These are phyloP conservation scores for Sminthopsis crassicaudata DNA, from an alignment of 2,113 vertebrate species.

Conservation along the genomic window DNA sequence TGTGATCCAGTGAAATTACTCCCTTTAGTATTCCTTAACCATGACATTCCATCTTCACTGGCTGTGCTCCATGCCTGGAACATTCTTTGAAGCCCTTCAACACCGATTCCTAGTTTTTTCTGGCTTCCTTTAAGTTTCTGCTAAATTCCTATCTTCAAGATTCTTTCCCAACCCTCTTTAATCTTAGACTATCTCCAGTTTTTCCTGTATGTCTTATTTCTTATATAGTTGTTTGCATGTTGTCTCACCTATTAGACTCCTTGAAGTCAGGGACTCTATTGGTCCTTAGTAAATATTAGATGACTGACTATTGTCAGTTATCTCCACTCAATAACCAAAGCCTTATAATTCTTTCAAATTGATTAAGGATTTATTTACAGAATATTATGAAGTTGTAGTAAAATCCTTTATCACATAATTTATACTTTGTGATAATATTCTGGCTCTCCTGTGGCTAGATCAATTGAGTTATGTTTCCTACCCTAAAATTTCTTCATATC, in stretches of 20 bases:
- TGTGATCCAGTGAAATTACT: not conserved
- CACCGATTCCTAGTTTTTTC: not conserved
- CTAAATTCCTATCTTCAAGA: not conserved
- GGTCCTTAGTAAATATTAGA: not conserved
- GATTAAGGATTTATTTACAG: not conserved
- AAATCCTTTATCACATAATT: not conserved
- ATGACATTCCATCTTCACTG: not conserved
- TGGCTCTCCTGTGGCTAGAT: not conserved
- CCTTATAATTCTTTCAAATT: not conserved
- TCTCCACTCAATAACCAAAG: not conserved
- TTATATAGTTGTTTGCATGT: not conserved
- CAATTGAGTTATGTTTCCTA: not conserved
- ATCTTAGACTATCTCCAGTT: not conserved
- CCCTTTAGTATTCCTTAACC: not conserved
- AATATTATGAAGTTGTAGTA: not conserved
- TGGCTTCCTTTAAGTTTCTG: not conserved
- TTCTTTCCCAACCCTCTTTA: not conserved
- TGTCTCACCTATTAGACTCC: not conserved
- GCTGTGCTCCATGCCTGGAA: not conserved
- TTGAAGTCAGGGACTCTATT: not conserved
- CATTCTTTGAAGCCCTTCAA: not conserved
- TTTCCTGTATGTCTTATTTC: not conserved
- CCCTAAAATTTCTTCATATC: not conserved
- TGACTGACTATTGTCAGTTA: not conserved
- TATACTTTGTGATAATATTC: not conserved